Evolutionary conservation across 2,113 vertebrate species (phyloP), one percentile per base, ranked within the genome.

Genomic region (Hiodon tergisus): DNA sequence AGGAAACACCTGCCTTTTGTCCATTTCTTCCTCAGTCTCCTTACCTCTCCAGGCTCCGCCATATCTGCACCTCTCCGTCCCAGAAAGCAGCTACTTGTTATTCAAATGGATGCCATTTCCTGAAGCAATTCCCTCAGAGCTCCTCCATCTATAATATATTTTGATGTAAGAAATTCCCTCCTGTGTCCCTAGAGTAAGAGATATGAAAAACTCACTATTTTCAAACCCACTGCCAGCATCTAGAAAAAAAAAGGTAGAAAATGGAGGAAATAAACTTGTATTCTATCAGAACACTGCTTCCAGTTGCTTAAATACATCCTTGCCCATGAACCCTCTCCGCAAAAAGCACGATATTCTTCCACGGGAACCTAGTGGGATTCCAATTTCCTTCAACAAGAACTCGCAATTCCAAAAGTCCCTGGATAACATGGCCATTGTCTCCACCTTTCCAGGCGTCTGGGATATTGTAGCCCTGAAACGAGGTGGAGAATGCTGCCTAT

Each of bases 61-160:
- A 5, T 9, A 4, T 17, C 57, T 14, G 3, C 7, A 17, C 50
- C 63, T 48, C 61, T 6, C 14, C 3, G 5, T 47, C 69, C 16
- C 5, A 17, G 31, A 31, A 31, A 46, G 52, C 52, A 58, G n/a
- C 53, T 6, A 52, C 17, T 17, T 57, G 16, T 14, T 51, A 17
- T 69, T 16, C 51, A 16, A 8, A 48, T 52, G 67, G 50, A 7
- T 5, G 63, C 47, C 66, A 13, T 68, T n/a, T 68, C 5, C 66
- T 50, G 13, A 59, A 52, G 53, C 11, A 52, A 13, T 8, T 8
- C 10, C 7, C n/a, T 50, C 16, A 73, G 7, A 0, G 71, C 52
- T 46, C 68, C 60, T 78, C 61, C 51, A 9, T 65, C 8, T 6
- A 67, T 57, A 66, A 53, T 74, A 62, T 14, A n/a, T 11, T 53